These are phyloP conservation scores for Gorsachius magnificus DNA, from an alignment of 2,797 vertebrate genomes.

Conservation along the genomic window DNA sequence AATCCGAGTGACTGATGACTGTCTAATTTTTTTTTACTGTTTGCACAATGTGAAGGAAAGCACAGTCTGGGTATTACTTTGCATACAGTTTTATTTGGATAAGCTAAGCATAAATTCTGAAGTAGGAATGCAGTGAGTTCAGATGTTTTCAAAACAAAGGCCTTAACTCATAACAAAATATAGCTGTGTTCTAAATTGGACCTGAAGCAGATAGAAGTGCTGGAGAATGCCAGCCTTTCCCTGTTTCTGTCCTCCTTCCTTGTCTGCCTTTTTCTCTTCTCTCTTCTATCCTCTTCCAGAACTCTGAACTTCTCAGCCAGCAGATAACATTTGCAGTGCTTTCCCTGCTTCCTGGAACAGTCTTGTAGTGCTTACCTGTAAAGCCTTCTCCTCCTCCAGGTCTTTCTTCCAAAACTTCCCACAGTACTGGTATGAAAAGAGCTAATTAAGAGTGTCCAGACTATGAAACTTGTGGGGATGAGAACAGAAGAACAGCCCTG, in stretches of 20 bases:
- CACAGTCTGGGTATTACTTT: neutral
- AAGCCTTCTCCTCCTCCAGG: neutral
- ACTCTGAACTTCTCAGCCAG: neutral
- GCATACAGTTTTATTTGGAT: neutral
- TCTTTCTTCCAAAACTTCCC: neutral
- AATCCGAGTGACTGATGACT: neutral
- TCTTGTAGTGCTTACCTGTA: neutral
- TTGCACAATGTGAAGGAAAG: neutral
- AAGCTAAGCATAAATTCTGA: neutral
- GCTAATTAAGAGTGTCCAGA: neutral
- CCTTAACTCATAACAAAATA: neutral
- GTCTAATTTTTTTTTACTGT: neutral
- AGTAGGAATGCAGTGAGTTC: neutral
- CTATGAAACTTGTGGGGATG: neutral
- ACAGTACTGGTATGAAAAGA: neutral
- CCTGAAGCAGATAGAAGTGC: neutral
- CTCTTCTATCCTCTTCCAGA: neutral
- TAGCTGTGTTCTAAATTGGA: neutral
- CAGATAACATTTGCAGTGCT: neutral
- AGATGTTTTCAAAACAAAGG: neutral
- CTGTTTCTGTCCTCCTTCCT: neutral
- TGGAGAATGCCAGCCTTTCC: neutral
- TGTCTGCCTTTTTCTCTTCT: neutral
- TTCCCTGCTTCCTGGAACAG: neutral
- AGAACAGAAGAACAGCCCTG: neutral